phyloP scores from a whole-genome alignment of 1,140 invertebrate genomes.

The Trichomalopsis sarcophagae region DNA sequence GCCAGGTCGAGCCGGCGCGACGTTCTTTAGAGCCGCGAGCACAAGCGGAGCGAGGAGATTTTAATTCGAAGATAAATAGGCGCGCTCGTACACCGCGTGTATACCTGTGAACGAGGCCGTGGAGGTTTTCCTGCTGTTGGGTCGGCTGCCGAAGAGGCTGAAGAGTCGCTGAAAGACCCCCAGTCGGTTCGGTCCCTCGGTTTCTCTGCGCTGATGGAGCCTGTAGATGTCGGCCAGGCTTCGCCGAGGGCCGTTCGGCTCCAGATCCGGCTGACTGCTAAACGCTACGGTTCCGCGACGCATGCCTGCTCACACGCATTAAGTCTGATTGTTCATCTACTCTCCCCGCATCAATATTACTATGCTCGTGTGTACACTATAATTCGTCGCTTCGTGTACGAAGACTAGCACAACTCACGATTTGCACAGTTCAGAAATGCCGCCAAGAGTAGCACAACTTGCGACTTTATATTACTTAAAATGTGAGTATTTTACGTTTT shows the following conservation, averaged over 20 bases:
- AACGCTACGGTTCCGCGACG: slow-evolving; percentile 74
- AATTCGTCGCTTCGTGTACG: too few relatives aligned
- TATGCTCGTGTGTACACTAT: background rate
- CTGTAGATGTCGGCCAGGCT: slow-evolving; percentile 72
- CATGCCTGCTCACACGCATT: slow-evolving; percentile 65
- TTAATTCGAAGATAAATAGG: background rate
- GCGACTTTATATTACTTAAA: too few relatives aligned
- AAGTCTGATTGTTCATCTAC: background rate
- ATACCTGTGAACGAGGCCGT: slow-evolving; percentile 79
- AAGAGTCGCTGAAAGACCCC: slow-evolving; percentile 71
- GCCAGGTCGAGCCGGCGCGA: too few relatives aligned
- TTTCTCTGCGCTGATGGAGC: slow-evolving; percentile 67
- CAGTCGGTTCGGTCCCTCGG: slow-evolving; percentile 68
- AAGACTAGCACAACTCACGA: too few relatives aligned
- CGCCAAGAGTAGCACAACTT: too few relatives aligned
- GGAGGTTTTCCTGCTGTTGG: slow-evolving; percentile 78
- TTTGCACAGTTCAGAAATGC: too few relatives aligned
- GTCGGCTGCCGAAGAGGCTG: slow-evolving; percentile 78
- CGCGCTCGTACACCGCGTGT: too few relatives aligned
- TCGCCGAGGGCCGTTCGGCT: slow-evolving; percentile 65
- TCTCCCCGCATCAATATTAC: slow-evolving; percentile 3
- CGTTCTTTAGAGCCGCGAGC: too few relatives aligned
- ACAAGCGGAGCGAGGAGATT: background rate
- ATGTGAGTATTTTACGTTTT: too few relatives aligned
- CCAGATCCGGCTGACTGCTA: slow-evolving; percentile 80